A percentile compares a stretch with the other conserved stretches of the same genome.
Conservation (phyloP, 2,113 vertebrate species). For the Dryoscopus gambensis region DNA sequence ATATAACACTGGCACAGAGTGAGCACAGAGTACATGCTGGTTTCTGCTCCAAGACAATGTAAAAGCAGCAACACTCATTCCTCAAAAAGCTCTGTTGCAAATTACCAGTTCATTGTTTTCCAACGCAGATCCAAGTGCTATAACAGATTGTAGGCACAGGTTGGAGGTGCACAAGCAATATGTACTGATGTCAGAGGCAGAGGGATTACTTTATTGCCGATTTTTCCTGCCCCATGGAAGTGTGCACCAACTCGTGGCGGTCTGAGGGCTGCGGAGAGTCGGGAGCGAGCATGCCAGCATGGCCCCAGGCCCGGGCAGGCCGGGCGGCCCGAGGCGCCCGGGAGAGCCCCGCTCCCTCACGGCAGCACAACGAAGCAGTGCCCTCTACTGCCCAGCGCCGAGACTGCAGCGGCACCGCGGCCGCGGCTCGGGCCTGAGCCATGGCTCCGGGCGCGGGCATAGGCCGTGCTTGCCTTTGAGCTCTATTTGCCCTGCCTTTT, state of each 20-base stretch:
- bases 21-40: neutral
- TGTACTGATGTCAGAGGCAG: neutral
- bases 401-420: neutral
- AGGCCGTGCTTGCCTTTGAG: neutral
- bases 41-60: neutral
- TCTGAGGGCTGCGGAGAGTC: neutral
- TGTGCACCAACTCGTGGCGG: neutral
- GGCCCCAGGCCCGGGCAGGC: neutral
- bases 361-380: conserved; percentile 8
- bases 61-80: neutral
- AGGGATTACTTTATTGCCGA: neutral
- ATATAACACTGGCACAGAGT: neutral
- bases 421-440: fast-evolving
- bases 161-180: neutral
- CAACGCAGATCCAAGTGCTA: neutral
- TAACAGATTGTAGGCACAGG: neutral
- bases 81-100: neutral
- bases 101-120: neutral
- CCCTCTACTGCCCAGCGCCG: conserved; percentile 39
- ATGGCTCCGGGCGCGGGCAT: fast-evolving
- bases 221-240: neutral
- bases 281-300: neutral
- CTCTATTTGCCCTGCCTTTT: neutral
- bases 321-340: neutral
- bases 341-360: neutral